Evolutionary conservation across 2,113 vertebrate genomes (phyloP).

Genomic region (Scalopus aquaticus): DNA sequence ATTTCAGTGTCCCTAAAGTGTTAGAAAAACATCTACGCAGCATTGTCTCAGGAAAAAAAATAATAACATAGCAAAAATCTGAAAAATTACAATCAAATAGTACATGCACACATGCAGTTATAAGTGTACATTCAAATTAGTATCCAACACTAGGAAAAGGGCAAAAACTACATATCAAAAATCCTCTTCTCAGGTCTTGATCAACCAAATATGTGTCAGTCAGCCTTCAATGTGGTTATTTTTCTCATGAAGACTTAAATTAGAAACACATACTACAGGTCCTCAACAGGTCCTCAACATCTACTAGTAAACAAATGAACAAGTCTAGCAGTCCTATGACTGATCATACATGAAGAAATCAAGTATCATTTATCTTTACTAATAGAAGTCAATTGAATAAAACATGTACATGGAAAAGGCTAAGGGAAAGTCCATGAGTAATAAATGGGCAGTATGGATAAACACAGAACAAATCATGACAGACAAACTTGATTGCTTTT

Average conservation of each 20-base stretch:
- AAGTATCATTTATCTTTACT: not conserved
- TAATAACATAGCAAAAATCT: not conserved
- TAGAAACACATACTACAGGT: not conserved
- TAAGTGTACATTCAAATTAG: not conserved
- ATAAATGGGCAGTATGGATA: not conserved
- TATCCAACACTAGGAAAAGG: not conserved
- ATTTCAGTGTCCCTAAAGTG: not conserved
- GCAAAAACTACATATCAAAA: not conserved
- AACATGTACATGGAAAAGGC: not conserved
- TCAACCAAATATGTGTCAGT: not conserved
- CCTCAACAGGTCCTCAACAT: not conserved
- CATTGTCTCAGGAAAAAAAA: not conserved
- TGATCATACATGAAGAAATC: not conserved
- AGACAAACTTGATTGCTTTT: conserved; percentile 45
- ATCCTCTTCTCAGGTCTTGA: not conserved
- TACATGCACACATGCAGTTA: not conserved
- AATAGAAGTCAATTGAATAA: conserved; percentile 33
- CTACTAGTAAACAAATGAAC: not conserved
- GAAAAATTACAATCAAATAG: not conserved
- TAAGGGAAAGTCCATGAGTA: not conserved
- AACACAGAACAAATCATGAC: conserved; percentile 45
- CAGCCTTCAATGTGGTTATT: not conserved
- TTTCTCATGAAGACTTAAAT: not conserved
- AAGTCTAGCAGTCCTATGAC: not conserved
- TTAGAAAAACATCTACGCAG: not conserved